Evolutionary conservation across 2,797 vertebrate genomes (phyloP).

Genomic region (Fundulus diaphanus): DNA sequence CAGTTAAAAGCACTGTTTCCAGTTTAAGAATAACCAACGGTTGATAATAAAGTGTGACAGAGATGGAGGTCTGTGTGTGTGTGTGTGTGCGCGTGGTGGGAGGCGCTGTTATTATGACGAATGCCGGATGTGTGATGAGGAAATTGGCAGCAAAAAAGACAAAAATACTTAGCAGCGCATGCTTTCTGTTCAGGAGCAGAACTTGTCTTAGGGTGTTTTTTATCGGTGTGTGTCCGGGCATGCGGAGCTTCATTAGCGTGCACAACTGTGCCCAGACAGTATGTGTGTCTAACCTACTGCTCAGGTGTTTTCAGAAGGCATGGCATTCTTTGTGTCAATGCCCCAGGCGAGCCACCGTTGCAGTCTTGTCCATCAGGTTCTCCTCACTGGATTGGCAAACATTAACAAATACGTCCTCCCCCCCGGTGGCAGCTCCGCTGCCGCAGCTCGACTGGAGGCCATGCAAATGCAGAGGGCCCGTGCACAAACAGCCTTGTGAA

Average conservation of each 20-base stretch:
- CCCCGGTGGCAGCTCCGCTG: conserved; percentile 44
- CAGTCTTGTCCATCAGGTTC: conserved; percentile 82
- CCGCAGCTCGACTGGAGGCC: conserved; percentile 62
- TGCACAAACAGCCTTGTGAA: conserved; percentile 65
- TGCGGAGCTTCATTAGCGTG: conserved; percentile 25
- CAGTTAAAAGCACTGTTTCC: conserved; percentile 40
- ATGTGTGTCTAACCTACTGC: conserved; percentile 22
- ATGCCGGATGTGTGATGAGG: conserved; percentile 67
- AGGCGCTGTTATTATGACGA: conserved; percentile 34
- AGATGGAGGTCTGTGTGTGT: background rate
- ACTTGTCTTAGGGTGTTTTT: conserved; percentile 15
- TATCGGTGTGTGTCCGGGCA: conserved; percentile 12
- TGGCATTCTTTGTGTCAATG: conserved; percentile 50
- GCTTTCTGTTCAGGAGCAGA: conserved; percentile 50
- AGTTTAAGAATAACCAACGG: conserved; percentile 52
- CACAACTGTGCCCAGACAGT: conserved; percentile 27
- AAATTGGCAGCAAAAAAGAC: conserved; percentile 60
- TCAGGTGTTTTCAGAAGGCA: conserved; percentile 45
- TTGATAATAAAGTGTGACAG: conserved; percentile 54
- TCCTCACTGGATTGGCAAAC: conserved; percentile 76
- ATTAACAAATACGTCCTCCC: conserved; percentile 61
- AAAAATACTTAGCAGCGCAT: conserved; percentile 59
- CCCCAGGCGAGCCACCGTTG: conserved; percentile 52
- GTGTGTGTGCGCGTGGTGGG: background rate
- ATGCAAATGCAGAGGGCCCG: conserved; percentile 66